A percentile compares a stretch with the other conserved stretches of the same genome.
Conservation (phyloP, 1,140 invertebrate genomes). For the Drosophila parabipectinata region DNA sequence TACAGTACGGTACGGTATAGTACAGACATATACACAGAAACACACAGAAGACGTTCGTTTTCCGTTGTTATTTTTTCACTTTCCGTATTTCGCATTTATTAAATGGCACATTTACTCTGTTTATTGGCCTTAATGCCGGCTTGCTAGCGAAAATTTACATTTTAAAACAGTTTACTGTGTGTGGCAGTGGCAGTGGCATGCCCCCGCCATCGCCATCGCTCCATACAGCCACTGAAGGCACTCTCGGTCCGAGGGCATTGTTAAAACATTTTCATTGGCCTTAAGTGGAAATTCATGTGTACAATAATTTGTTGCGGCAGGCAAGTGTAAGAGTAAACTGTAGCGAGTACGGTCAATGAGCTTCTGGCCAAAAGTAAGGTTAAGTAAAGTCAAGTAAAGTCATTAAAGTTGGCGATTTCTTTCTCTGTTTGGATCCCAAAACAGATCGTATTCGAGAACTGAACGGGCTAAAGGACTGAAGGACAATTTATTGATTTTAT, state of each 20-base stretch:
- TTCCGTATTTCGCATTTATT: slow-evolving; percentile 60
- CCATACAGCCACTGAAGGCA: slow-evolving; percentile 1
- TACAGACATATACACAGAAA: background rate
- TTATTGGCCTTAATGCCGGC: slow-evolving; percentile 81
- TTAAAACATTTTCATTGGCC: slow-evolving; percentile 81
- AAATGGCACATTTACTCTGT: slow-evolving; percentile 80
- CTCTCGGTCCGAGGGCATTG: slow-evolving; percentile 45
- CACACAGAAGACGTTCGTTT: slow-evolving; percentile 29
- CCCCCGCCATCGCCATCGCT: slow-evolving; percentile 11
- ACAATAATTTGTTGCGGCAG: slow-evolving; percentile 81
- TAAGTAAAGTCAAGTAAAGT: slow-evolving; percentile 3
- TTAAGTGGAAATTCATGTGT: slow-evolving; percentile 83
- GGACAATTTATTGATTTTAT: slow-evolving; percentile 53
- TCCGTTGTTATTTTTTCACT: slow-evolving; percentile 23
- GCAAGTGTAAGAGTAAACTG: slow-evolving; percentile 50
- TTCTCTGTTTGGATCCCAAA: too few relatives aligned
- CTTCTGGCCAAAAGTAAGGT: slow-evolving; percentile 16
- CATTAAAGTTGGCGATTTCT: slow-evolving; percentile 14
- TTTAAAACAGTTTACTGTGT: slow-evolving; percentile 76
- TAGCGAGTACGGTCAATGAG: slow-evolving; percentile 72
- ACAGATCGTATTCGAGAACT: too few relatives aligned
- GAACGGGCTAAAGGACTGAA: too few relatives aligned
- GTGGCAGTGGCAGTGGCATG: slow-evolving; percentile 4
- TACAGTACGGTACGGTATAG: background rate
- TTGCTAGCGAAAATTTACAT: slow-evolving; percentile 78